Conservation (phyloP, 2,113 vertebrate species). For the Pardalotus punctatus region DNA sequence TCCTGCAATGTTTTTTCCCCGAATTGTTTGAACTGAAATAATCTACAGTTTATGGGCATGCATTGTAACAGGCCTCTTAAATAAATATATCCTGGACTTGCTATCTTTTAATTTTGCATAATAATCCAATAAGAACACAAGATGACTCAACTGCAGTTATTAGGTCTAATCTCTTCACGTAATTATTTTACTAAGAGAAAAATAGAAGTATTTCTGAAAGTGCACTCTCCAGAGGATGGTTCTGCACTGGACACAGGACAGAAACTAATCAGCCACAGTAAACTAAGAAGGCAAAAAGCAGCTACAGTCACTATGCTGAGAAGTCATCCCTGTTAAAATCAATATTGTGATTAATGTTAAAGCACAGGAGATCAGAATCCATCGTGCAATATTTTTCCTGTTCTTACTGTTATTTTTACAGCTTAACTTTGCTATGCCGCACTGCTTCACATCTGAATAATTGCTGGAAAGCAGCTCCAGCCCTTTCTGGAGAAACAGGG, state of each 20-base stretch:
- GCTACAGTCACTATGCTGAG: neutral
- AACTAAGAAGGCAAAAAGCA: slow-evolving; percentile 9
- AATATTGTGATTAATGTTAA: slow-evolving; percentile 58
- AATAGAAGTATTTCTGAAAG: neutral
- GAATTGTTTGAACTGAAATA: neutral
- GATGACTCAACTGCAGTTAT: neutral
- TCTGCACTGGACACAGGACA: neutral
- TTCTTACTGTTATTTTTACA: slow-evolving; percentile 44
- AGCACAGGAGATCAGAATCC: slow-evolving; percentile 23
- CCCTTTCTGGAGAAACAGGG: neutral
- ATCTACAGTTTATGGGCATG: neutral
- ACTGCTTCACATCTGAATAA: neutral
- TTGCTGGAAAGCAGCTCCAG: neutral
- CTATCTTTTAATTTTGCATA: neutral
- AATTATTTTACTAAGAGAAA: neutral
- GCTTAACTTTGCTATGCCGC: slow-evolving; percentile 10
- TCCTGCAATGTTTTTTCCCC: neutral
- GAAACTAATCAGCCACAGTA: neutral
- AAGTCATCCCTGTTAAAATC: slow-evolving; percentile 43
- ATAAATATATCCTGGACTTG: neutral
- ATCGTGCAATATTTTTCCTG: slow-evolving; percentile 53
- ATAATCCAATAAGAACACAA: neutral
- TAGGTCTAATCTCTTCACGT: neutral
- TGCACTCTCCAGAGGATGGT: neutral
- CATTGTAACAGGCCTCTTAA: neutral